Base-by-base conservation (phyloP, 2,113 vertebrate genomes). In the Montifringilla adamsi region DNA sequence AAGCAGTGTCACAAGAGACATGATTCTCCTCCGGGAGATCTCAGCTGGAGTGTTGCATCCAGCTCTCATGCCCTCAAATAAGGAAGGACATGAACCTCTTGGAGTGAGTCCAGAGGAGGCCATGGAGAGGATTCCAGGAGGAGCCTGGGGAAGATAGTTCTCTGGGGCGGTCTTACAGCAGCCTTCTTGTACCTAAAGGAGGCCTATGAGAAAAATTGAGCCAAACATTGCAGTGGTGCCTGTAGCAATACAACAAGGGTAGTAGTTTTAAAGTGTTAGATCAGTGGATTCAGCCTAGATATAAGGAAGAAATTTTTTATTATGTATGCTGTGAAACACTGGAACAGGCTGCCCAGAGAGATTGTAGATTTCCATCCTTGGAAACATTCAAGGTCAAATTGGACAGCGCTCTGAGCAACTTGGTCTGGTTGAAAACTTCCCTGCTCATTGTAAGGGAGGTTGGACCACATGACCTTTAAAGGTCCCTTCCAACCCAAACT, bases 361-460 rank as follows among this genome's bases (percentile, higher is more conserved):
- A 2, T 21, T 18, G 21, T 53, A 35, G 21, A 31, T 27, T 16
- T 21, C 1, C 27, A n/a, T 41, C 5, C 16, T 11, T 77, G 20
- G 35, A 77, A 76, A 53, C 4, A 37, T 18, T 35, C 39, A 50
- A 50, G 26, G 9, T 44, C 21, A 55, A 5, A 17, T 27, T 69
- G 16, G 3, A 59, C 0, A 4, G 12, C 9, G 3, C 8, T 72
- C 37, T 35, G 6, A 62, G 35, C 4, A 49, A 23, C 4, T 27
- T 52, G 5, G 10, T 37, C 6, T n/a, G 4, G 19, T 21, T 64
- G 50, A 70, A 83, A 46, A 66, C 18, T 22, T 41, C 11, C 21
- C 6, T n/a, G 20, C 6, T 37, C 2, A 6, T 10, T 39, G 4
- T 24, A 33, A 6, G 1, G 15, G 4, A 10, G 3, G 2, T 11